Base-by-base conservation (phyloP, 1,140 invertebrate genomes). In the Popillia japonica region DNA sequence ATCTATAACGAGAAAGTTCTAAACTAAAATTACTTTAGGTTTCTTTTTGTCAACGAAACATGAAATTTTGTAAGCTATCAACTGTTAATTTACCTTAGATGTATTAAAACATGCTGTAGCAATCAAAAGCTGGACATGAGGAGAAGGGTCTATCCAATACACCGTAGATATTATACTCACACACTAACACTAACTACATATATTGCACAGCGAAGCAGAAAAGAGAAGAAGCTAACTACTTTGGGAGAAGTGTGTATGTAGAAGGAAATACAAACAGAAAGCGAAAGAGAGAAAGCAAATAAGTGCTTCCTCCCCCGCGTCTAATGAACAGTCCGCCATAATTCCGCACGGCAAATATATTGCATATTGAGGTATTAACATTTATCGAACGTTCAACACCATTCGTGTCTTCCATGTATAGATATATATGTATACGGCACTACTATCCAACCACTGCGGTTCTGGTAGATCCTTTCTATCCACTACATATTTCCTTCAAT, bases 341-440 rank as follows among this genome's bases (percentile, higher is more conserved):
- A 80, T 81, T 78, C 81, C 20, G n/a, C 79, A 72, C 79, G 79
- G 83, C 80, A 85, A 83, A 85, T 85, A 85, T 85, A 85, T 82
- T 85, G 84, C 84, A 85, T 85, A 85, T 85, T 85, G 84, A 84
- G 82, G 83, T 85, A 85, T 85, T 84, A 85, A 85, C 84, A 85
- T 85, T 85, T 85, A 85, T 85, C 83, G 84, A 82, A 81, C 77
- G 74, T 75, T 75, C 74, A 75, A 75, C 74, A 75, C 41, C 74
- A 48, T 23, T 55, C 74, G 74, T 14, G 74, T 73, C 40, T 73
- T 73, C 27, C 40, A 27, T 40, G 23, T 74, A 11, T 75, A 75
- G 20, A 40, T 40, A 75, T 48, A 11, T 64, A 61, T 3, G 59
- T 22, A 27, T 27, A 34, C 27, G 23, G 8, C 72, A 23, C 7